Evolutionary conservation across 2,888 invertebrate species (phyloP), one percentile per base, ranked within the genome.

Genomic region (Aromia moschata): DNA sequence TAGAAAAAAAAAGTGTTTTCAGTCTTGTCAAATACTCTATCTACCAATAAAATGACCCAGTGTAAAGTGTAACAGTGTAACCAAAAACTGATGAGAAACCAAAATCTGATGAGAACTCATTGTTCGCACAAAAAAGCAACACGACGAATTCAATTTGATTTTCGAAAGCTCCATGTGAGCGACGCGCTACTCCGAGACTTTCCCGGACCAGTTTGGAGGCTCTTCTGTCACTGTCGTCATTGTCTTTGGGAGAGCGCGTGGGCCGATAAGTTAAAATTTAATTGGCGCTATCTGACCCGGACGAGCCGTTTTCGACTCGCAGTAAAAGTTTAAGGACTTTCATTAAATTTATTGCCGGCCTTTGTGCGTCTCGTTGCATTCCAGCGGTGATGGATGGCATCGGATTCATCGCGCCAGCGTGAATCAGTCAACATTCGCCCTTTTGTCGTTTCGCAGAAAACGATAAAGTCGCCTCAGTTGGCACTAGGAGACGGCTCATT

Each of bases 321-420:
- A 54, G 59, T 60, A 58, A 64, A 63, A 63, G 63, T 63, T n/a
- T 62, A 36, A 55, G 53, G 52, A 64, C 60, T 60, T 60, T 63
- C 60, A 53, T 62, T 62, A 46, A 56, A 53, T 57, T 43, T 43
- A 58, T 58, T 43, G 53, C 46, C 38, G 25, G 53, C 47, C 41
- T 33, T 46, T 52, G 51, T 51, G 20, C 51, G 37, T 51, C 51
- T 31, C 38, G 31, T 38, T 54, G 31, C 44, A 47, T 54, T 56
- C 56, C 49, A 11, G 17, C 49, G 47, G 43, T 49, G 49, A 56
- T 25, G 49, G 49, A 56, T 56, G 43, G 49, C 56, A 56, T 56
- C 43, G 16, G 36, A n/a, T n/a, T n/a, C n/a, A n/a, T n/a, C n/a
- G 30, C 25, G 30, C 38, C 54, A 45, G 56, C 43, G 31, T 56